Evolutionary conservation across 2,797 vertebrate species (phyloP), one percentile per base, ranked within the genome.

Genomic region (Poeciliopsis paucimaculata): DNA sequence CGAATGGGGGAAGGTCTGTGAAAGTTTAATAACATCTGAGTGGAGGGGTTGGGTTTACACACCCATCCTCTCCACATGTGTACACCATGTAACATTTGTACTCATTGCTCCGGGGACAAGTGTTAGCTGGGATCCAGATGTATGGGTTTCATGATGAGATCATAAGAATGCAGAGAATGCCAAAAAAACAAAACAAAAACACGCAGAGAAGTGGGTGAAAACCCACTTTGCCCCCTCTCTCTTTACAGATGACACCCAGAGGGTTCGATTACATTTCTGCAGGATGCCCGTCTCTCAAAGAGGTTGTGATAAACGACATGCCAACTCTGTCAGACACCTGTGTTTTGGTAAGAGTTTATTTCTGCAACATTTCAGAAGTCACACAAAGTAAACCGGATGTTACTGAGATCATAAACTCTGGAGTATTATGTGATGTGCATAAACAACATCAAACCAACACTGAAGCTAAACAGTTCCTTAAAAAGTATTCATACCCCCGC

Each of bases 231-330:
- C 51, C 75, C 57, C 86, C 45, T 36, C 5, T 76, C 26, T 74
- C 36, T 43, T 77, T 26, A 41, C 80, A 97, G 96, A 96, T 97
- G 88, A 97, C 96, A 66, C 94, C 94, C 84, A 94, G 95, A 86
- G 94, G 96, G 68, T 97, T 97, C 91, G 94, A 45, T 88, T 94
- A 94, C 85, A 92, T 96, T 82, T 95, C 94, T 9, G 89, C 39
- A 15, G 94, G 92, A 79, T 98, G 96, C 84, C 93, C 86, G 34
- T 87, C 86, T 13, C 95, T 97, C 87, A 94, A 89, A 81, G 92
- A 96, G 47, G 88, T 97, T 70, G 93, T 95, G 39, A 94, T 97
- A 79, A 93, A 96, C 46, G 94, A 97, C 87, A 95, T 96, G 94
- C 94, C 95, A 75, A 95, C 94, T 13, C 94, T 97, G 79, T 96